Evolutionary conservation across 2,797 vertebrate species (phyloP).

Genomic region (Eptatretus atami): DNA sequence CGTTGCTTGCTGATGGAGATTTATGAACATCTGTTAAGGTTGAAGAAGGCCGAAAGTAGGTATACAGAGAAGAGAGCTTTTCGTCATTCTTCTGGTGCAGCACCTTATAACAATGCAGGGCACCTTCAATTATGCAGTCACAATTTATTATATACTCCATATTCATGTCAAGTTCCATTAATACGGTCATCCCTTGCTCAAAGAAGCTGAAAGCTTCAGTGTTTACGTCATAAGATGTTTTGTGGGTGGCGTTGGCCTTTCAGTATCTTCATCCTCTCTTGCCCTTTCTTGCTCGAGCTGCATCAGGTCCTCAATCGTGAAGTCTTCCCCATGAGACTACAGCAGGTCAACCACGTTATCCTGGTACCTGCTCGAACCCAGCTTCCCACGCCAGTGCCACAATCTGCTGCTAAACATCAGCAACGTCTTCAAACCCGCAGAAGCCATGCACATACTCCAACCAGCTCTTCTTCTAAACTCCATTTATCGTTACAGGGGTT

Average conservation of each 20-base stretch:
- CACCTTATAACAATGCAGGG: background rate
- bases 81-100: background rate
- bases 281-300: background rate
- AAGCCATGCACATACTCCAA: background rate
- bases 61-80: too few species aligned
- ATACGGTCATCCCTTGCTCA: background rate
- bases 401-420: background rate
- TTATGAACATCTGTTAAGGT: too few species aligned
- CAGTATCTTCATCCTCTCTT: background rate
- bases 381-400: background rate
- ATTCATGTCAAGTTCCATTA: background rate
- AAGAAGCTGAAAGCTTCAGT: background rate
- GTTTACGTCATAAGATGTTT: background rate
- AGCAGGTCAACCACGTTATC: background rate
- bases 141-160: background rate
- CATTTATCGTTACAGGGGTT: background rate
- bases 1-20: too few species aligned
- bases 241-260: conserved; percentile 7
- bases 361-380: background rate
- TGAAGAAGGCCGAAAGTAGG: too few species aligned
- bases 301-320: background rate
- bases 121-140: background rate
- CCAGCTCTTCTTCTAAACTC: background rate
- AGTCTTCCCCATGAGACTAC: background rate
- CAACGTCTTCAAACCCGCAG: background rate